Percentiles rank a stretch among this genome's conserved stretches.
These are phyloP conservation scores for Peromyscus eremicus DNA, from an alignment of 2,797 vertebrate genomes.

Conservation along the genomic window DNA sequence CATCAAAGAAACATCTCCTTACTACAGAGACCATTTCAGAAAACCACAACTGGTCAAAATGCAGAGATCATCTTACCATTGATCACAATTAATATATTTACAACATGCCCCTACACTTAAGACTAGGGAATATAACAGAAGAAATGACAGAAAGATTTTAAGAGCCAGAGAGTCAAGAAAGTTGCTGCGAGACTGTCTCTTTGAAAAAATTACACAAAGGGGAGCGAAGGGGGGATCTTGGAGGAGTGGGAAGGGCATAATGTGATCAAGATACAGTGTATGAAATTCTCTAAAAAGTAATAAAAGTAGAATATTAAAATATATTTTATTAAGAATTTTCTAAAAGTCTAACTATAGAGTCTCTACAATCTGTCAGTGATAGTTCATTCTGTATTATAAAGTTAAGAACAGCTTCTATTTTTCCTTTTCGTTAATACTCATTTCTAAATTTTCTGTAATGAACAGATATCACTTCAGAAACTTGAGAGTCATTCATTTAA, in stretches of 20 bases:
- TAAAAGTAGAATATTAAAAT: not conserved
- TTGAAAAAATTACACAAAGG: not conserved
- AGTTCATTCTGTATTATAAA: constrained; percentile 6
- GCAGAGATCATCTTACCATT: not conserved
- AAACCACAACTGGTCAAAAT: not conserved
- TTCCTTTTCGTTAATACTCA: not conserved
- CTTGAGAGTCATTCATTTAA: constrained; percentile 1
- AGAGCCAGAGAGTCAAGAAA: not conserved
- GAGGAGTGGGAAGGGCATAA: not conserved
- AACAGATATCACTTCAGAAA: not conserved
- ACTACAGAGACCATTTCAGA: not conserved
- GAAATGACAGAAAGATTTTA: not conserved
- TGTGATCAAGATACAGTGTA: not conserved
- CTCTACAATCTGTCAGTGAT: not conserved
- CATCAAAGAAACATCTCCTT: not conserved
- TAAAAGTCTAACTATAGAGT: constrained; percentile 24
- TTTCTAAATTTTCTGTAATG: not conserved
- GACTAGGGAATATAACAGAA: not conserved
- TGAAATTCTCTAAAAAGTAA: not conserved
- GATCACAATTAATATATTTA: not conserved
- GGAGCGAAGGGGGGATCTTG: no score
- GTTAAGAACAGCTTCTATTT: not conserved
- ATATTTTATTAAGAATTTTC: not conserved
- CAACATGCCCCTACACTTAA: no score
- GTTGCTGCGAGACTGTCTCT: not conserved